A percentile compares a stretch with the other conserved stretches of the same genome.
Evolutionary conservation across 2,797 vertebrate genomes (phyloP).

Genomic region (Takifugu rubripes): DNA sequence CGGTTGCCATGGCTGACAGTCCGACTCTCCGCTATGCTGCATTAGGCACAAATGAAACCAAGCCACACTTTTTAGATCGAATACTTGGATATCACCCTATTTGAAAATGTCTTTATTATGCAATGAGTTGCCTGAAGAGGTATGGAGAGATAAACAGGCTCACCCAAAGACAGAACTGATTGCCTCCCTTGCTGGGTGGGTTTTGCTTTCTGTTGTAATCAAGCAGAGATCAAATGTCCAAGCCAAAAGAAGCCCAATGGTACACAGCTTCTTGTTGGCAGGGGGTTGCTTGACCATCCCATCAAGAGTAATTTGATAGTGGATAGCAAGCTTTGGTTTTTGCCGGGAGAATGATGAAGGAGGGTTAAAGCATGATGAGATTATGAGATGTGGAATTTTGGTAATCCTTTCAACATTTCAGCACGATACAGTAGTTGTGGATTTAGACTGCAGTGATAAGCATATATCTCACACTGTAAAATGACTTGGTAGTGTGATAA

Average conservation of each 20-base stretch:
- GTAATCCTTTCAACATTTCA: constrained; percentile 52
- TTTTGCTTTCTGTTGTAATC: constrained; percentile 40
- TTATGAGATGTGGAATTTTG: constrained; percentile 52
- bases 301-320: constrained; percentile 54
- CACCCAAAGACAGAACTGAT: constrained; percentile 36
- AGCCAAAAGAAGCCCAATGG: constrained; percentile 33
- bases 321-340: constrained; percentile 52
- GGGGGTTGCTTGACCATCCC: too few species aligned
- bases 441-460: constrained; percentile 11
- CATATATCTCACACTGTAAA: constrained; percentile 14
- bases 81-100: constrained; percentile 41
- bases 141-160: constrained; percentile 35
- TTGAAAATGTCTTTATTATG: constrained; percentile 33
- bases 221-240: constrained; percentile 16
- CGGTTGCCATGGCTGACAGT: constrained; percentile 48
- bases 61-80: constrained; percentile 47
- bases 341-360: constrained; percentile 35
- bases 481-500: constrained; percentile 21
- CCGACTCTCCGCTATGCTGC: constrained; percentile 51
- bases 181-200: constrained; percentile 31
- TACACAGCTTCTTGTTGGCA: neutral
- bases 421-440: constrained; percentile 26
- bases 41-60: constrained; percentile 48
- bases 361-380: constrained; percentile 51
- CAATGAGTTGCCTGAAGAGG: constrained; percentile 31